These are phyloP conservation scores for Danaus chrysippus DNA, from an alignment of 2,888 invertebrate species.

Conservation along the genomic window DNA sequence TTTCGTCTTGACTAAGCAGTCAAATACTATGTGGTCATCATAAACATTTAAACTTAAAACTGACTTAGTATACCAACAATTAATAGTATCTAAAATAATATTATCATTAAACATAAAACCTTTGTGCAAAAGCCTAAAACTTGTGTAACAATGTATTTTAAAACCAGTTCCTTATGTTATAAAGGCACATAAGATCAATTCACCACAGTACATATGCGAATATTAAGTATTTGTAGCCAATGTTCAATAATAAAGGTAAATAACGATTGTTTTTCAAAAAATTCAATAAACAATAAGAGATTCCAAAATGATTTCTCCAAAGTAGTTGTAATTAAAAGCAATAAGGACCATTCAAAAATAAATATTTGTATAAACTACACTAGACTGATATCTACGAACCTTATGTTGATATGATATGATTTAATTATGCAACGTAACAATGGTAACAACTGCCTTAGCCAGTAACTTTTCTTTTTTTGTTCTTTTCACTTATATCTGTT, in stretches of 20 bases:
- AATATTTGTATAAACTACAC: neutral
- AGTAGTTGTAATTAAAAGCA: neutral
- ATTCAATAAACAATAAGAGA: neutral
- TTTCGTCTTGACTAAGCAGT: constrained; percentile 70
- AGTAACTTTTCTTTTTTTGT: neutral
- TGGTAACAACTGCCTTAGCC: too few species aligned
- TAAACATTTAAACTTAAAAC: constrained; percentile 63
- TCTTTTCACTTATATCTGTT: neutral
- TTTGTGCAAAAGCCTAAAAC: constrained; percentile 67
- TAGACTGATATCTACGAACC: neutral
- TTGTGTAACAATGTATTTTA: constrained; percentile 45
- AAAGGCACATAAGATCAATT: constrained; percentile 76
- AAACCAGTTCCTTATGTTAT: constrained; percentile 70
- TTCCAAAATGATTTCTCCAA: neutral
- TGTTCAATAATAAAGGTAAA: constrained; percentile 14
- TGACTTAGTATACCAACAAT: constrained; percentile 59
- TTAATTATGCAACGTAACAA: too few species aligned
- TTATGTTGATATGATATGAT: neutral
- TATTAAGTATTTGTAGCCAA: constrained; percentile 27
- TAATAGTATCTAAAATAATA: constrained; percentile 47
- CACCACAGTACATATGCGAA: constrained; percentile 51
- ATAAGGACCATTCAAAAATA: neutral
- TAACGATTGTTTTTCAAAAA: constrained; percentile 2
- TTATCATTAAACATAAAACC: constrained; percentile 58
- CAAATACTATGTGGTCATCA: constrained; percentile 65